Evolutionary conservation across 2,113 vertebrate species (phyloP).

Genomic region (Prolemur simus): DNA sequence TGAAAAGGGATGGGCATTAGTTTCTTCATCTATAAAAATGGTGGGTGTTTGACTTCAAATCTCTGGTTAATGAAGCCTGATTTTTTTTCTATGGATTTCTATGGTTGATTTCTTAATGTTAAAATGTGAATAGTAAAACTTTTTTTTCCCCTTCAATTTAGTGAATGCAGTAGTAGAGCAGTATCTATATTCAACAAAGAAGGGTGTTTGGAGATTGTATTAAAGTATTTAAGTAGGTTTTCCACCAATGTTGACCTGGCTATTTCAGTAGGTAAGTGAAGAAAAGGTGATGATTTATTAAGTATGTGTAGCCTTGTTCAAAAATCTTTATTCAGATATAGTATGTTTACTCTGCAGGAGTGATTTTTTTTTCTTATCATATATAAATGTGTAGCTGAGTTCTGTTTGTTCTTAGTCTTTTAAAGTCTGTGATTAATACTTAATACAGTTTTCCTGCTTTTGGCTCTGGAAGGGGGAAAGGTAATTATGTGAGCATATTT

Average conservation of each 20-base stretch:
- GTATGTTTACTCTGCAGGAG: background rate
- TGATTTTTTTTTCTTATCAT: background rate
- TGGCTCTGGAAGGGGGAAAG: background rate
- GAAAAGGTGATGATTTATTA: conserved; percentile 54
- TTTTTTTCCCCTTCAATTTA: conserved; percentile 76
- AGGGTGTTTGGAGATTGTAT: conserved; percentile 90
- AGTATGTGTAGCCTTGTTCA: conserved; percentile 5
- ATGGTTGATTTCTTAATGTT: conserved; percentile 60
- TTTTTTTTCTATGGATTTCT: conserved; percentile 37
- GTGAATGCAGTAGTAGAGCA: conserved; percentile 94
- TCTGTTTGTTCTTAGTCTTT: background rate
- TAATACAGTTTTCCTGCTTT: background rate
- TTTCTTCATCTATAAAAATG: background rate
- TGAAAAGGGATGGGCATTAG: background rate
- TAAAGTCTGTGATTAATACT: background rate
- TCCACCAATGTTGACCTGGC: conserved; percentile 91
- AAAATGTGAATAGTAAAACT: conserved; percentile 69
- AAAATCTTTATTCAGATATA: background rate
- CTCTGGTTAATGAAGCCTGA: background rate
- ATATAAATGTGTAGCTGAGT: background rate
- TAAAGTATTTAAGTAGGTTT: conserved; percentile 92
- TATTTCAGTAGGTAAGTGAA: conserved; percentile 91
- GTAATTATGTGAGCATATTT: background rate
- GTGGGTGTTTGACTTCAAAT: background rate
- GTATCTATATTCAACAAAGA: conserved; percentile 94